Conservation (phyloP, 92 coral and sea anemone genomes). For the Heteractis magnifica region DNA sequence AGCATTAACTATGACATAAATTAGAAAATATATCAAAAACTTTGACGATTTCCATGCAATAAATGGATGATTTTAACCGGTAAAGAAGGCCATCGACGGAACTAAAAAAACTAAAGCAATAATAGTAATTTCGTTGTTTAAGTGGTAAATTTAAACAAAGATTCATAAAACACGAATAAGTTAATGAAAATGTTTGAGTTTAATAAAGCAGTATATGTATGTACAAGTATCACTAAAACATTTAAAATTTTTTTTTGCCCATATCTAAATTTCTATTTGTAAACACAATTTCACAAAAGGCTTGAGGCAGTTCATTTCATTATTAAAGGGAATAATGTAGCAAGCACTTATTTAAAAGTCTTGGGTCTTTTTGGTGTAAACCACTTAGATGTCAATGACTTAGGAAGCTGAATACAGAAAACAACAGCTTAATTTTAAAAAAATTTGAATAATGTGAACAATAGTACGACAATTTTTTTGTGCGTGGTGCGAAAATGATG, state of each 20-base stretch:
- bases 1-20: too few relatives aligned
- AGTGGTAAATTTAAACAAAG: not conserved
- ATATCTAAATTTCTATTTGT: not conserved
- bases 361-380: not conserved
- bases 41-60: too few relatives aligned
- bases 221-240: not conserved
- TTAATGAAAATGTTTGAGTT: not conserved
- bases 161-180: not conserved
- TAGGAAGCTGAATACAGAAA: not conserved
- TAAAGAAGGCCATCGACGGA: too few relatives aligned
- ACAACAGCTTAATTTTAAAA: not conserved
- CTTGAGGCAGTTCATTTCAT: not conserved
- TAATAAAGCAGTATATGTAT: not conserved
- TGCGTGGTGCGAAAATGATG: not conserved
- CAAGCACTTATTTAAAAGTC: not conserved
- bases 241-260: not conserved
- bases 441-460: not conserved
- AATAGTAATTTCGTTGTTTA: not conserved
- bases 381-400: not conserved
- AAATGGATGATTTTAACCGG: too few relatives aligned
- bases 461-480: not conserved
- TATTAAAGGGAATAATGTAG: not conserved
- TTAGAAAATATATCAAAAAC: too few relatives aligned
- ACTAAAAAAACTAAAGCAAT: too few relatives aligned
- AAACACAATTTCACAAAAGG: not conserved